Percentiles rank a stretch among this genome's conserved stretches.
These are phyloP conservation scores for Brachionus paranguensis DNA, from an alignment of 1,140 invertebrate species.

Conservation along the genomic window DNA sequence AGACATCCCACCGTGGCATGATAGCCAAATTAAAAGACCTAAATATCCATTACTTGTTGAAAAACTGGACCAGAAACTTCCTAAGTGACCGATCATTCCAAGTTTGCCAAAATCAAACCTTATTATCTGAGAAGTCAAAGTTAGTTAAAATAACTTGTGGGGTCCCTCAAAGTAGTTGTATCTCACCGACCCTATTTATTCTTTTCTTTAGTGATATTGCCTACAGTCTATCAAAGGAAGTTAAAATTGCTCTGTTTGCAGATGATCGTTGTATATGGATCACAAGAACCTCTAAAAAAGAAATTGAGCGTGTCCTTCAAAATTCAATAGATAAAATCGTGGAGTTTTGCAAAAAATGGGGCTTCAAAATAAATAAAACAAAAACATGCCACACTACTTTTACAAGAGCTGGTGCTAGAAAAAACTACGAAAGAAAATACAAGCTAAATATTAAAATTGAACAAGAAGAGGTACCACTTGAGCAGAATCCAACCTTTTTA, in stretches of 20 bases:
- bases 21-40: slow-evolving; percentile 46
- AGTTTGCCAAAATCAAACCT: not conserved
- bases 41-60: not conserved
- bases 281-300: not conserved
- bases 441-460: not conserved
- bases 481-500: not conserved
- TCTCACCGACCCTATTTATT: not conserved
- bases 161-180: not conserved
- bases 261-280: not conserved
- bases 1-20: slow-evolving; percentile 49
- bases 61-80: slow-evolving; percentile 2
- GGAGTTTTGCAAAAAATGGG: no score
- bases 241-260: not conserved
- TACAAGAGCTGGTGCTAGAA: not conserved
- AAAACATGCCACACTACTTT: not conserved
- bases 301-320: not conserved
- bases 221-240: not conserved
- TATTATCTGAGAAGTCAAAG: not conserved
- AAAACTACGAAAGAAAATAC: no score
- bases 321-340: no score
- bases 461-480: not conserved
- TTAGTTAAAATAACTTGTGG: not conserved
- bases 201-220: not conserved
- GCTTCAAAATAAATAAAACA: not conserved
- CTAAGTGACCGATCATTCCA: not conserved